Evolutionary conservation across 30 jellyfish, hydroid and myxozoan species (phyloP).

Genomic region (Calvadosia cruxmelitensis): DNA sequence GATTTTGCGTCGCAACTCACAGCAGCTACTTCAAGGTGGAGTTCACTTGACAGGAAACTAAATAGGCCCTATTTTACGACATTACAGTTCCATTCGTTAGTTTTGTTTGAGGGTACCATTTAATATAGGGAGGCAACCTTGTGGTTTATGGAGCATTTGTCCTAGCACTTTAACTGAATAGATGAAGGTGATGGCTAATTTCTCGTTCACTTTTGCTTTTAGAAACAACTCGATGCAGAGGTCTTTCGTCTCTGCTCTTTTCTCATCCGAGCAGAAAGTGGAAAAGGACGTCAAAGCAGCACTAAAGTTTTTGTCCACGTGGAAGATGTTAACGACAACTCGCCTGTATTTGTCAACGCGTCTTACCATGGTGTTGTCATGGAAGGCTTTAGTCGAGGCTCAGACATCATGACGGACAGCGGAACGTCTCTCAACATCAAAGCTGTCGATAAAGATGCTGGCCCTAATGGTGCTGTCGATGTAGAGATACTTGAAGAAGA

Average conservation of each 20-base stretch:
- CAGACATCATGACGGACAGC: slow-evolving; percentile 37
- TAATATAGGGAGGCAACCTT: too few species aligned
- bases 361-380: slow-evolving; percentile 53
- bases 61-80: too few species aligned
- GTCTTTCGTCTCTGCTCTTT: slow-evolving; percentile 31
- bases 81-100: too few species aligned
- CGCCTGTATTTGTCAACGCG: slow-evolving; percentile 38
- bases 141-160: too few species aligned
- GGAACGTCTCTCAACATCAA: slow-evolving; percentile 30
- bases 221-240: slow-evolving; percentile 80
- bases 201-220: too few species aligned
- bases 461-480: slow-evolving; percentile 51
- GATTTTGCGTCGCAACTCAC: too few species aligned
- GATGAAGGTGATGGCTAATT: too few species aligned
- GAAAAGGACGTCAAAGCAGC: slow-evolving; percentile 10
- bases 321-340: slow-evolving; percentile 67
- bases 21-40: too few species aligned
- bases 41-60: too few species aligned
- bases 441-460: slow-evolving; percentile 72
- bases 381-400: slow-evolving; percentile 80
- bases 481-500: slow-evolving; percentile 49
- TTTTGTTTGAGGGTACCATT: too few species aligned
- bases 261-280: slow-evolving; percentile 36
- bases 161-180: too few species aligned
- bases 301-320: slow-evolving; percentile 35